Evolutionary conservation across 2,113 vertebrate genomes (phyloP).

Genomic region (Apeltes quadracus): DNA sequence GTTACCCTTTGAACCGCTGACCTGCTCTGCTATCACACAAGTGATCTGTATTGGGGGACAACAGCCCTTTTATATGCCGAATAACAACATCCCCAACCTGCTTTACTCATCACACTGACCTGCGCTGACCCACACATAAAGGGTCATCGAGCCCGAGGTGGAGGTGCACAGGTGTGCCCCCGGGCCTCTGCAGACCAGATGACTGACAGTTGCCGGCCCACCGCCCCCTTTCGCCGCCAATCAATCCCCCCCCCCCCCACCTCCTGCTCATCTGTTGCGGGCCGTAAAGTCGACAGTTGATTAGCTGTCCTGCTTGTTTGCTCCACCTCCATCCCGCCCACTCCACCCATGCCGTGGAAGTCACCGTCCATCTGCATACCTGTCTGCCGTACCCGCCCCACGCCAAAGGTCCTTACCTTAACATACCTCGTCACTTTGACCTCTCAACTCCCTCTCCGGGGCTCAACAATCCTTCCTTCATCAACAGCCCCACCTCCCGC

Average conservation of each 20-base stretch:
- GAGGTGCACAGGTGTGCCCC: conserved; percentile 70
- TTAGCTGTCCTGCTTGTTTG: conserved; percentile 37
- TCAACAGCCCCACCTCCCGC: neutral
- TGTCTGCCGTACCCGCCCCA: conserved; percentile 11
- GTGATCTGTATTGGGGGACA: conserved; percentile 37
- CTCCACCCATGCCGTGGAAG: conserved; percentile 19
- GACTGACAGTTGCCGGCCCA: conserved; percentile 66
- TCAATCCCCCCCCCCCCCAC: conserved; percentile 50
- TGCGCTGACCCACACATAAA: conserved; percentile 45
- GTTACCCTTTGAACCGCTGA: conserved; percentile 54
- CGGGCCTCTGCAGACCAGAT: conserved; percentile 51
- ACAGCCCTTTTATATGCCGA: conserved; percentile 55
- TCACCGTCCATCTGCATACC: conserved; percentile 12
- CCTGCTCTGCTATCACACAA: conserved; percentile 52
- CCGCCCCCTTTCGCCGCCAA: conserved; percentile 49
- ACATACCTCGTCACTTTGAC: conserved; percentile 32
- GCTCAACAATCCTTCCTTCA: conserved; percentile 24
- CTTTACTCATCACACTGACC: conserved; percentile 49
- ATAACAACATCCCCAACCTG: conserved; percentile 55
- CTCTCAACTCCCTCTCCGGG: conserved; percentile 21
- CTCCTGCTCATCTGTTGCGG: conserved; percentile 63
- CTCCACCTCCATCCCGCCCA: conserved; percentile 28
- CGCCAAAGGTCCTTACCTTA: conserved; percentile 22
- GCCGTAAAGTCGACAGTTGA: conserved; percentile 65
- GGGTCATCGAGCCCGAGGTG: conserved; percentile 21